Percentiles rank a stretch among this genome's conserved stretches.
Conservation (phyloP, 2,113 vertebrate genomes). For the Ovibos moschatus region DNA sequence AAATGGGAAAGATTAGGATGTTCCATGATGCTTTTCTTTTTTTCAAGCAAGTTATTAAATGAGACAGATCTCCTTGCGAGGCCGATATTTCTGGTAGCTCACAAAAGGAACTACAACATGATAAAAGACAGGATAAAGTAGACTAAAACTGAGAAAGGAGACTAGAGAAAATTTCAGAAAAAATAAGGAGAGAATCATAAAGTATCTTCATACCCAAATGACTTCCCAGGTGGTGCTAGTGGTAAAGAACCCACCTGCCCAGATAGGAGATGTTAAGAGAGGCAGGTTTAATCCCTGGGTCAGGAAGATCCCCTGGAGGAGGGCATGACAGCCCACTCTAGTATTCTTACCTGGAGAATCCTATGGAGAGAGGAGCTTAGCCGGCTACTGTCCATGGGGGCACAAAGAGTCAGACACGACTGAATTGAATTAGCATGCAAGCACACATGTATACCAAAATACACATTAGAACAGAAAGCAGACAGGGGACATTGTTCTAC, state of each 20-base stretch:
- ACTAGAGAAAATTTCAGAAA: not conserved
- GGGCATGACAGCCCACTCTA: not conserved
- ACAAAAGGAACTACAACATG: not conserved
- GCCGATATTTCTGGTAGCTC: not conserved
- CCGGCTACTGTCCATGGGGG: not conserved
- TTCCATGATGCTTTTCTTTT: not conserved
- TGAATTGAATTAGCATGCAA: not conserved
- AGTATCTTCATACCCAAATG: not conserved
- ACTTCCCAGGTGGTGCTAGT: not conserved
- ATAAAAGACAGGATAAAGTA: not conserved
- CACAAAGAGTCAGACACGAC: not conserved
- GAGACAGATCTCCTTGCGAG: not conserved
- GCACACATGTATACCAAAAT: not conserved
- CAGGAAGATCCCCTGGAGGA: not conserved
- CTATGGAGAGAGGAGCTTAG: not conserved
- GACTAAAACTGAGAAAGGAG: not conserved
- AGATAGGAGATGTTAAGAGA: not conserved
- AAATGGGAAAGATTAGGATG: slow-evolving; percentile 16
- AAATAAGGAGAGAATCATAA: not conserved
- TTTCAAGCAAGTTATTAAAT: not conserved
- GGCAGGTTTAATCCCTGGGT: not conserved
- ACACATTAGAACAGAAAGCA: not conserved
- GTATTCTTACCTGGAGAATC: not conserved
- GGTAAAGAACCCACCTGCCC: not conserved
- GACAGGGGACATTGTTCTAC: not conserved